Evolutionary conservation across 2,113 vertebrate species (phyloP).

Genomic region (human (Homo sapiens)): GRCh38 chr1:214808001-214808500

Average conservation of each 20-base stretch:
- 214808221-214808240: not conserved
- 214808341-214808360: no score
- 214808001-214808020: not conserved
- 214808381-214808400: not conserved
- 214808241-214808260: not conserved
- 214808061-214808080: not conserved
- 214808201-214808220: not conserved
- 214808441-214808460: not conserved
- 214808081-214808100: not conserved
- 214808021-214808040: not conserved
- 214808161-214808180: not conserved
- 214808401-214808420: not conserved
- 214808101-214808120: not conserved
- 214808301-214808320: not conserved
- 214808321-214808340: no score
- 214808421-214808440: not conserved
- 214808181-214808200: not conserved
- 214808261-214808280: not conserved
- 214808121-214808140: not conserved
- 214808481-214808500: not conserved
- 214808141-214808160: not conserved
- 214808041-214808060: not conserved
- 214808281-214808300: not conserved
- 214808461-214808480: not conserved
- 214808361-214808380: not conserved